Percentiles rank a stretch among this genome's conserved stretches.
Conservation (phyloP, 2,888 invertebrate species). For the Caenorhabditis becei region DNA sequence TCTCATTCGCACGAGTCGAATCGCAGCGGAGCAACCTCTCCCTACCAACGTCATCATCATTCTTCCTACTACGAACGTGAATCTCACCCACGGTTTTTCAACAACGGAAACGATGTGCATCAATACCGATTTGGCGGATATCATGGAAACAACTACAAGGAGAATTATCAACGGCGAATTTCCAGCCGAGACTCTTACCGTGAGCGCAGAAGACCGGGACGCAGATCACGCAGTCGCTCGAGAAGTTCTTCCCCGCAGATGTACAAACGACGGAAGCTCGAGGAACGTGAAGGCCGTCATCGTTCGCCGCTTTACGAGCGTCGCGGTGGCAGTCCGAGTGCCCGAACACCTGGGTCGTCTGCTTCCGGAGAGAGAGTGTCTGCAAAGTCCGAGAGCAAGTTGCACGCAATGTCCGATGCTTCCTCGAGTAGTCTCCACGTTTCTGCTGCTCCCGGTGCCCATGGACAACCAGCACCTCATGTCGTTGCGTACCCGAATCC, state of each 20-base stretch:
- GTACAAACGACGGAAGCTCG: slow-evolving; percentile 26
- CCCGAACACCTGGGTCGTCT: background rate
- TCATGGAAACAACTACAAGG: slow-evolving; percentile 51
- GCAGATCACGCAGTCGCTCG: slow-evolving; percentile 44
- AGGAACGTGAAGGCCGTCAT: slow-evolving; percentile 24
- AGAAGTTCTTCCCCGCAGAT: slow-evolving; percentile 34
- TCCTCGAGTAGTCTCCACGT: background rate
- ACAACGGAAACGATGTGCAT: slow-evolving; percentile 51
- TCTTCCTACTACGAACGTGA: slow-evolving; percentile 37
- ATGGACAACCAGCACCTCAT: background rate
- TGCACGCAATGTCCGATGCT: background rate
- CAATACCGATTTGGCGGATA: slow-evolving; percentile 47
- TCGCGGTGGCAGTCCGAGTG: slow-evolving; percentile 2
- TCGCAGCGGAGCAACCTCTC: background rate
- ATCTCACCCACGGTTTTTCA: slow-evolving; percentile 50
- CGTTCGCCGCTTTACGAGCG: slow-evolving; percentile 26
- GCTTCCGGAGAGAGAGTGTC: background rate
- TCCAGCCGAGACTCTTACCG: slow-evolving; percentile 34
- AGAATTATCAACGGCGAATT: slow-evolving; percentile 7
- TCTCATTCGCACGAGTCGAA: background rate
- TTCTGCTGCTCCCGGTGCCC: background rate
- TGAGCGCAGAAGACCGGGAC: slow-evolving; percentile 31
- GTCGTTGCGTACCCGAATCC: background rate
- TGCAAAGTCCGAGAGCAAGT: background rate
- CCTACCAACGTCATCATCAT: slow-evolving; percentile 20